Evolutionary conservation across 1,140 invertebrate species (phyloP).

Genomic region (Bombus huntii): DNA sequence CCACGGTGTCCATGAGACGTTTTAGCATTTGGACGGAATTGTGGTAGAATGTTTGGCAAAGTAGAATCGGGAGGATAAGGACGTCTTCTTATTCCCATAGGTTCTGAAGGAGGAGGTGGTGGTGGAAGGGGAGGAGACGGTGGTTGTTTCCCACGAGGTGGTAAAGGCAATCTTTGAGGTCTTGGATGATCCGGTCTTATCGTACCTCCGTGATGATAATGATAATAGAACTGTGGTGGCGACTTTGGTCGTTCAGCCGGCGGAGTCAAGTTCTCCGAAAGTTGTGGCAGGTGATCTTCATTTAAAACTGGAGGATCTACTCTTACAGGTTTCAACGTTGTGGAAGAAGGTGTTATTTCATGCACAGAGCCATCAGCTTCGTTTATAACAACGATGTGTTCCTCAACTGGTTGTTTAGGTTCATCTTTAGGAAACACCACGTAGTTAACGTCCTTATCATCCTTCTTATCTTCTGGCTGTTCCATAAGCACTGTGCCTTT

Average conservation of each 20-base stretch:
- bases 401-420: conserved; percentile 67
- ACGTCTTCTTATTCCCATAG: conserved; percentile 77
- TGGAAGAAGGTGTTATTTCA: conserved; percentile 52
- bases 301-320: conserved; percentile 53
- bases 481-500: conserved; percentile 11
- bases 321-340: conserved; percentile 23
- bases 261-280: conserved; percentile 77
- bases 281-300: conserved; percentile 64
- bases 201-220: conserved; percentile 60
- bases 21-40: conserved; percentile 87
- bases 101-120: conserved; percentile 59
- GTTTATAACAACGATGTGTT: conserved; percentile 77
- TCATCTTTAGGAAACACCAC: conserved; percentile 59
- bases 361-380: conserved; percentile 74
- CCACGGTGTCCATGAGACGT: conserved; percentile 82
- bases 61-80: conserved; percentile 78
- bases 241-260: conserved; percentile 73
- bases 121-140: conserved; percentile 40
- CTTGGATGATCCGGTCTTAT: conserved; percentile 55
- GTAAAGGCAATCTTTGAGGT: conserved; percentile 71
- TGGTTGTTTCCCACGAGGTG: conserved; percentile 66
- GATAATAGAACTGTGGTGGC: conserved; percentile 71
- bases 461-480: conserved; percentile 18
- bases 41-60: conserved; percentile 88
- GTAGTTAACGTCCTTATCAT: conserved; percentile 59